Base-by-base conservation (phyloP, 92 coral and sea anemone genomes). In the Palythoa grandiflora region DNA sequence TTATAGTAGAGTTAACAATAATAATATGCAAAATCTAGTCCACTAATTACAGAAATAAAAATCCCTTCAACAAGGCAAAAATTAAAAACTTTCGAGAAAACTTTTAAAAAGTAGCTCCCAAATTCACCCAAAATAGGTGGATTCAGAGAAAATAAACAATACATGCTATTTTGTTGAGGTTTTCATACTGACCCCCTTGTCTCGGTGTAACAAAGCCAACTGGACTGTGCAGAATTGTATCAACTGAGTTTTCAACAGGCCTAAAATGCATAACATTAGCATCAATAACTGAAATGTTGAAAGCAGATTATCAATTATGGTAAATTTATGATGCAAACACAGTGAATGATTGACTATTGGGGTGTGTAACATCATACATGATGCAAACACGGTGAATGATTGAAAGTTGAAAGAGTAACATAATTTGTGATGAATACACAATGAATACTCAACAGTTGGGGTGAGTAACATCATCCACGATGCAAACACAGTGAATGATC, bases 171-270 rank as follows among this genome's bases (percentile, higher is more conserved):
- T 28, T 4, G 53, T 38, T 83, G n/a, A 13, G 13, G 44, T 37
- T 37, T 28, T 66, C 52, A 6, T 36, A 75, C 80, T 44, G 74
- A 93, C 99, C 99, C 95, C 99, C 99, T 84, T 96, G 99, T 3
- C 99, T 83, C 15, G 96, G 98, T 52, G 97, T 95, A 3, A 92
- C 91, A 87, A 96, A 96, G 2, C 99, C 99, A 88, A 96, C 98
- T 7, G 99, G 99, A 44, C 99, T 90, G 17, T 88, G 92, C 6
- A 94, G 91, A 75, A 95, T 95, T 4, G 96, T 93, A 47, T 95
- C 98, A 6, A 91, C 91, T 8, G 94, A 93, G 72, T 88, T 92
- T 19, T 89, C 90, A 37, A 89, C 93, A 54, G 93, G 47, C 47
- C 98, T 95, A 70, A 70, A 70, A 70, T 2, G 38, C 44, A 70